Evolutionary conservation across 2,113 vertebrate genomes (phyloP), one percentile per base, ranked within the genome.

Genomic region (Nannobrachium achirus): DNA sequence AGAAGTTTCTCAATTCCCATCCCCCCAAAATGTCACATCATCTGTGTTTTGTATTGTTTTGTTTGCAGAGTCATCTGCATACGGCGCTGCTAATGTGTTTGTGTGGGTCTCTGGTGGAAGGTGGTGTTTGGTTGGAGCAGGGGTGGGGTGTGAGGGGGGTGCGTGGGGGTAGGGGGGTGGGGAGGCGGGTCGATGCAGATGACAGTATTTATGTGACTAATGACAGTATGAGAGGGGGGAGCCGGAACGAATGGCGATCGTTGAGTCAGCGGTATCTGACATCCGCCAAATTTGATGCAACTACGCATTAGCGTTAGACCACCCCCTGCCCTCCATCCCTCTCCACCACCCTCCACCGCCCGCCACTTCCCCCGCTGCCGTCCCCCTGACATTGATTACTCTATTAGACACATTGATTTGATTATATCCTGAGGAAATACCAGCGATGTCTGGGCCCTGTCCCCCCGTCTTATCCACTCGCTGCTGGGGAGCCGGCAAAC

Each of bases 391-490:
- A 81, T 91, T 88, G 92, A 93, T 93, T 92, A 86, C 81, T 86
- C 85, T 88, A 92, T 94, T 93, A 91, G 82, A 87, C 63, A 73
- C 87, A 94, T 89, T 85, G 89, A 89, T 91, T 92, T 82, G 78
- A 82, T 92, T 89, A 86, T 89, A 91, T 92, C 89, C 86, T 85
- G 78, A 80, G 82, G 88, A 89, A 88, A 91, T 86, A 74, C 80
- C 82, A 78, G 78, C 71, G 46, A 76, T 72, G 72, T 85, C 78
- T 57, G 84, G 80, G 83, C 80, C 60, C 71, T 38, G 11, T 68
- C 55, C 72, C 55, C 72, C 82, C 69, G 80, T 66, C 82, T 90
- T 87, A 71, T 85, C 87, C 83, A 59, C 81, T 69, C 58, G 79
- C 86, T 56, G 45, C 64, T 61, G 6, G 45, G 63, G 48, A 45